Percentiles rank a stretch among this genome's conserved stretches.
phyloP scores from a whole-genome alignment of 2,113 vertebrate species.

The Hystrix cristata region DNA sequence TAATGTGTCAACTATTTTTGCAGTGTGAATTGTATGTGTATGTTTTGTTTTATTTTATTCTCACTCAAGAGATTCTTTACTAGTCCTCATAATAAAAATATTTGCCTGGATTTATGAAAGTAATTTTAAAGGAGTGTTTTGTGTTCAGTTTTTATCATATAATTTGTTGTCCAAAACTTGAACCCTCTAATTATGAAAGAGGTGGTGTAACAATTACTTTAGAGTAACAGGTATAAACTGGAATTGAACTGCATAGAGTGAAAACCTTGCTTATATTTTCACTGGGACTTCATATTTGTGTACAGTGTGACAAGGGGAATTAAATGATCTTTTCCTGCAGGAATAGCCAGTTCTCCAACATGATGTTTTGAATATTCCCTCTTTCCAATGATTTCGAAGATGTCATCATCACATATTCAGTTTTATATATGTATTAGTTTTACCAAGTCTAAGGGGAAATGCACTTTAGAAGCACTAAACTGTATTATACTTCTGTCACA shows the following conservation, averaged over 20 bases:
- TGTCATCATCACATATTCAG: background rate
- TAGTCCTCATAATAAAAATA: background rate
- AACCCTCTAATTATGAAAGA: background rate
- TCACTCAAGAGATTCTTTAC: background rate
- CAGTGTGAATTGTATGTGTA: background rate
- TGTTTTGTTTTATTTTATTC: background rate
- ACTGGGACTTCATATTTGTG: background rate
- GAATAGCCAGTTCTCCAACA: background rate
- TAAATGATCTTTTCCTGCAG: background rate
- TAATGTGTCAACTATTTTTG: background rate
- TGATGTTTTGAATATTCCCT: background rate
- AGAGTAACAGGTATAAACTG: background rate
- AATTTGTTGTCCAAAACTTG: background rate
- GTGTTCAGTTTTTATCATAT: background rate
- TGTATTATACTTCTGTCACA: slow-evolving; percentile 64
- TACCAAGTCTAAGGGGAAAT: slow-evolving; percentile 29
- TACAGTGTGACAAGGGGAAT: background rate
- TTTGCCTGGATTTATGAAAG: background rate
- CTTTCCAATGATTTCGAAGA: background rate
- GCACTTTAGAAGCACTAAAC: slow-evolving; percentile 54
- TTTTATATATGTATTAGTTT: background rate
- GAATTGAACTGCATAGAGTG: background rate
- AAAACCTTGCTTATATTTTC: background rate
- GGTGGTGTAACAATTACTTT: background rate
- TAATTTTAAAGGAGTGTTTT: background rate